Conservation (phyloP, 2,113 vertebrate genomes). For the Tenebrosternarchus preto region DNA sequence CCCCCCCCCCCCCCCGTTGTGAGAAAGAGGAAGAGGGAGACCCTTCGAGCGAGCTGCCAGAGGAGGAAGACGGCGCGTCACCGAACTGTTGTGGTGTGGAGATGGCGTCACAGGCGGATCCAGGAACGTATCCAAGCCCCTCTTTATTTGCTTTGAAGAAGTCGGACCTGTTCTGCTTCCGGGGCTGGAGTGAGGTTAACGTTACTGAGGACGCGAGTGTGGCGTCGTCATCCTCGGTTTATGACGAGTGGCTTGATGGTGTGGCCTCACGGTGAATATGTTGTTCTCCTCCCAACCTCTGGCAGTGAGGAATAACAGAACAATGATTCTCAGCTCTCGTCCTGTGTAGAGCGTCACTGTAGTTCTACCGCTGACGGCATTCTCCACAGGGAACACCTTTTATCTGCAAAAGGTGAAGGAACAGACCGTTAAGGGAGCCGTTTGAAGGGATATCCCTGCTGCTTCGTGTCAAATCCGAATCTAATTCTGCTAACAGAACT, state of each 20-base stretch:
- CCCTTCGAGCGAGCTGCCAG: too few species aligned
- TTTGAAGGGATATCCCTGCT: not conserved
- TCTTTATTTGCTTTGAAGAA: not conserved
- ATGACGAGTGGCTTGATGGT: not conserved
- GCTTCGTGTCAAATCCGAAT: not conserved
- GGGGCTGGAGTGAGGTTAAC: not conserved
- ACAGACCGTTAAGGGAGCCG: not conserved
- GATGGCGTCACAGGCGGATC: constrained; percentile 16
- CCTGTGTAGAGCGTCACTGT: constrained; percentile 64
- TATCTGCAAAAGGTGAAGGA: constrained; percentile 58
- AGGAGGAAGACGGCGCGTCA: not conserved
- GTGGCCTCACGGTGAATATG: not conserved
- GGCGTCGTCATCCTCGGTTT: constrained; percentile 57
- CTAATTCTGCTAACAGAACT: not conserved
- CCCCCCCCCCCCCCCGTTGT: too few species aligned
- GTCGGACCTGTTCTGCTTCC: not conserved
- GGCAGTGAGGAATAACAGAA: constrained; percentile 2
- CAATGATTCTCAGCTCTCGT: constrained; percentile 63
- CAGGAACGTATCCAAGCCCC: not conserved
- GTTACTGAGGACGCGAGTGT: constrained; percentile 18
- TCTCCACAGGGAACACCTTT: constrained; percentile 70
- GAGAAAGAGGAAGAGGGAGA: not conserved
- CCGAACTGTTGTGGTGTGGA: not conserved
- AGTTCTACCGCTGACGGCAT: constrained; percentile 68
- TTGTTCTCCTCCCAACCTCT: constrained; percentile 17